Base-by-base conservation (phyloP, 92 coral and sea anemone species). In the Parazoanthus swiftii region DNA sequence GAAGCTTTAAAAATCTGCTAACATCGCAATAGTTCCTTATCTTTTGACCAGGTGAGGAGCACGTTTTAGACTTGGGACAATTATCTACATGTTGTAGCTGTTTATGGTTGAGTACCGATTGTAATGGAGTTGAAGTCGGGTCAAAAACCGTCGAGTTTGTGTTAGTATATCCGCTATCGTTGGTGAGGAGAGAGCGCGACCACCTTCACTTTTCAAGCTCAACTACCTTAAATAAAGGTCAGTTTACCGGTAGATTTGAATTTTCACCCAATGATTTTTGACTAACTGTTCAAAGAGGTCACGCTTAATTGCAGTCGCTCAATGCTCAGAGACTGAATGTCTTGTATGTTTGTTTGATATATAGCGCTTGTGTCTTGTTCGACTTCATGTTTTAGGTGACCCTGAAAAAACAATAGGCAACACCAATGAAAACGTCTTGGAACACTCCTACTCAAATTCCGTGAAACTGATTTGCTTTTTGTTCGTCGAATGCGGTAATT, bases 41-140 rank as follows among this genome's bases (percentile, higher is more conserved):
- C 35, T 58, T 3, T 20, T 29, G 33, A 37, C 43, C 16, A 44
- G 25, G 25, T 11, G 20, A n/a, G 35, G n/a, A 70, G 73, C 42
- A 73, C 58, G 42, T 44, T 68, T 5, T 33, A 82, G 36, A 5
- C 16, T 23, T 10, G 74, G 18, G 23, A 7, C 46, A 43, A 26
- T 84, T 66, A 63, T 42, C 37, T 36, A 44, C 71, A 72, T 71
- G 39, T 71, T 26, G 18, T 21, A 67, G n/a, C 6, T 74, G 66
- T 84, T 71, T 84, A 42, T 82, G 87, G 79, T 44, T 71, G 79
- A 29, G 79, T 71, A 84, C 46, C 37, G 20, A 70, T 11, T 72
- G 67, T 84, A 48, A 26, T 73, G 43, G n/a, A 70, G 66, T 37
- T 84, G 70, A 66, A 26, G 38, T 84, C 87, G 67, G 74, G 87